Percentiles rank a stretch among this genome's conserved stretches.
Evolutionary conservation across 2,113 vertebrate genomes (phyloP).

Genomic region (Corydoras sp.): DNA sequence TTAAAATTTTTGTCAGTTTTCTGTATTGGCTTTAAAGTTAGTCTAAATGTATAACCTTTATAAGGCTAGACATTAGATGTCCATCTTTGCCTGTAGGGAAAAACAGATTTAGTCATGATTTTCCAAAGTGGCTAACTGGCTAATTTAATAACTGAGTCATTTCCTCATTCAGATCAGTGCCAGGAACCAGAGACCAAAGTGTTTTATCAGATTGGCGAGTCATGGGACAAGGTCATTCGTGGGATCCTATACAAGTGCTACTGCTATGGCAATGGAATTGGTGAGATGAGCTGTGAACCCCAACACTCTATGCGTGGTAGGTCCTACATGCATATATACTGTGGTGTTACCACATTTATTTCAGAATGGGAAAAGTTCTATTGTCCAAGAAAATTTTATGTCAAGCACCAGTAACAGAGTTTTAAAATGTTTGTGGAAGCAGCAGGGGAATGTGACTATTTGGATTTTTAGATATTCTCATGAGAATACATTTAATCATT

Average conservation of each 20-base stretch:
- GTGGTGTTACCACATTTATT: too few relatives aligned
- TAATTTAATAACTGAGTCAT: slow-evolving; percentile 10
- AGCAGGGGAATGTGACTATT: too few relatives aligned
- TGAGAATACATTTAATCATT: too few relatives aligned
- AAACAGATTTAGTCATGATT: neutral
- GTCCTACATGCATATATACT: neutral
- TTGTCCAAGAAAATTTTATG: too few relatives aligned
- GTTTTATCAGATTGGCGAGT: slow-evolving; percentile 92
- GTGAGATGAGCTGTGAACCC: slow-evolving; percentile 90
- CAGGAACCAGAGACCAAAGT: slow-evolving; percentile 86
- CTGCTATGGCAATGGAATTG: slow-evolving; percentile 89
- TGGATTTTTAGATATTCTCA: too few relatives aligned
- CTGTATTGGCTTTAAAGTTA: too few relatives aligned
- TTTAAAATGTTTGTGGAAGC: too few relatives aligned
- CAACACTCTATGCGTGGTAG: slow-evolving; percentile 79
- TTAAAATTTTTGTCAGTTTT: too few relatives aligned
- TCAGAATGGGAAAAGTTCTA: too few relatives aligned
- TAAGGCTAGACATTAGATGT: slow-evolving; percentile 82
- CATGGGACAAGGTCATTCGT: slow-evolving; percentile 84
- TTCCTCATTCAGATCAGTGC: slow-evolving; percentile 79
- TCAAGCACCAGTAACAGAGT: too few relatives aligned
- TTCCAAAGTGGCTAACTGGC: neutral
- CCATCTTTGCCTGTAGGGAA: neutral
- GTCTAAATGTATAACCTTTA: slow-evolving; percentile 51
- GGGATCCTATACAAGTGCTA: slow-evolving; percentile 86